phyloP scores from a whole-genome alignment of 2,888 invertebrate genomes.

The Oxycera nigricornis region DNA sequence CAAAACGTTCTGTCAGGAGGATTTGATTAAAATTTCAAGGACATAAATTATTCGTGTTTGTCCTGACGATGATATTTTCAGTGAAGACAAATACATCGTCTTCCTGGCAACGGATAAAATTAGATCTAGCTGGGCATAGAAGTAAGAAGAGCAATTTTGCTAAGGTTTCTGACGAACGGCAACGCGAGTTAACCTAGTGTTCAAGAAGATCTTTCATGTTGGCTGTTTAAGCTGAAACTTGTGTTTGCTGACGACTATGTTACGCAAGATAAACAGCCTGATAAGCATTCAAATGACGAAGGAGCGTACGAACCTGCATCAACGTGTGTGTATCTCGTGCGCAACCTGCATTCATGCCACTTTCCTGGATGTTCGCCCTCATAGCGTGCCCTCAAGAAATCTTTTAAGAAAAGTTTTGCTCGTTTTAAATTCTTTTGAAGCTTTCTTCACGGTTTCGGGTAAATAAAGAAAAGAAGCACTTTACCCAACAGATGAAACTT shows the following conservation, averaged over 20 bases:
- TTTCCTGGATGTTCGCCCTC: neutral
- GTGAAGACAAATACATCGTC: neutral
- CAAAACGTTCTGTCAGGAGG: neutral
- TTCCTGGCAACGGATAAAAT: neutral
- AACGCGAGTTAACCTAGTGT: too few relatives aligned
- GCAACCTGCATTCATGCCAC: neutral
- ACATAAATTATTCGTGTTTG: neutral
- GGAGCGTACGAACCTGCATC: neutral
- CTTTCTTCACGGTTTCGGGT: neutral
- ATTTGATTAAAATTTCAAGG: constrained; percentile 2
- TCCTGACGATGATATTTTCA: neutral
- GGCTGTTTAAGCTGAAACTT: neutral
- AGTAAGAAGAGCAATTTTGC: neutral
- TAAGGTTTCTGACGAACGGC: neutral
- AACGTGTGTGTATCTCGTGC: neutral
- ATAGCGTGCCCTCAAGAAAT: neutral
- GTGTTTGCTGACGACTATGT: neutral
- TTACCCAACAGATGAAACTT: neutral
- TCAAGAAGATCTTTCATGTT: too few relatives aligned
- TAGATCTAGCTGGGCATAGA: neutral
- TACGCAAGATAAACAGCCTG: neutral
- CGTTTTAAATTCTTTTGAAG: neutral
- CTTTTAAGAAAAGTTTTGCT: neutral
- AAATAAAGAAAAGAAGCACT: neutral
- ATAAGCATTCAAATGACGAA: neutral